Evolutionary conservation across 23 tunicate genomes (phyloP).

Genomic region (Aplidium turbinatum): DNA sequence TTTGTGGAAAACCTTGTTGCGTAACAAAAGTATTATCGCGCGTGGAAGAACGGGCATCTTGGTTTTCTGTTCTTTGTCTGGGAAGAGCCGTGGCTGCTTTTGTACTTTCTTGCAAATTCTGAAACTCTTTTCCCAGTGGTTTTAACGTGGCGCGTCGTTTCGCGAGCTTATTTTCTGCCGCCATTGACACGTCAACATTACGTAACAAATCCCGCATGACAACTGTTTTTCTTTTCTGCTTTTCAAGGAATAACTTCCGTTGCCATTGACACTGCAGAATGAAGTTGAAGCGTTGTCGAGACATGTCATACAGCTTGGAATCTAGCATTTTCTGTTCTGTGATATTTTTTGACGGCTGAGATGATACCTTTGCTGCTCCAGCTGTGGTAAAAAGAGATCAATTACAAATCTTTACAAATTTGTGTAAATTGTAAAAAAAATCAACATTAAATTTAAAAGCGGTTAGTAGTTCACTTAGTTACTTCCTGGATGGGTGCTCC

Average conservation of each 20-base stretch:
- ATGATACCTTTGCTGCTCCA: constrained; percentile 53
- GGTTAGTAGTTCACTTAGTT: not conserved
- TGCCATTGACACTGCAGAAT: constrained; percentile 84
- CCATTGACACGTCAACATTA: constrained; percentile 60
- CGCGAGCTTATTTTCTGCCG: constrained; percentile 35
- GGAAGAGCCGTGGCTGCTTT: not conserved
- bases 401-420: not conserved
- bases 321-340: constrained; percentile 90
- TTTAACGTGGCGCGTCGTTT: not conserved
- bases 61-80: not conserved
- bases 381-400: constrained; percentile 39
- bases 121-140: not conserved
- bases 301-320: constrained; percentile 76
- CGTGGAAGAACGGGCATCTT: not conserved
- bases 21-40: constrained; percentile 46
- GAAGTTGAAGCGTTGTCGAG: constrained; percentile 79
- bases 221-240: constrained; percentile 70
- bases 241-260: constrained; percentile 72
- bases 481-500: not conserved
- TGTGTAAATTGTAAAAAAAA: too few relatives aligned
- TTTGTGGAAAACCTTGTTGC: constrained; percentile 8
- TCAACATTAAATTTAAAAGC: too few relatives aligned
- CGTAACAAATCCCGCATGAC: constrained; percentile 75
- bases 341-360: constrained; percentile 81
- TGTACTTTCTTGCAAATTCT: not conserved